Evolutionary conservation across 2,888 invertebrate genomes (phyloP).

Genomic region (Pecten maximus): DNA sequence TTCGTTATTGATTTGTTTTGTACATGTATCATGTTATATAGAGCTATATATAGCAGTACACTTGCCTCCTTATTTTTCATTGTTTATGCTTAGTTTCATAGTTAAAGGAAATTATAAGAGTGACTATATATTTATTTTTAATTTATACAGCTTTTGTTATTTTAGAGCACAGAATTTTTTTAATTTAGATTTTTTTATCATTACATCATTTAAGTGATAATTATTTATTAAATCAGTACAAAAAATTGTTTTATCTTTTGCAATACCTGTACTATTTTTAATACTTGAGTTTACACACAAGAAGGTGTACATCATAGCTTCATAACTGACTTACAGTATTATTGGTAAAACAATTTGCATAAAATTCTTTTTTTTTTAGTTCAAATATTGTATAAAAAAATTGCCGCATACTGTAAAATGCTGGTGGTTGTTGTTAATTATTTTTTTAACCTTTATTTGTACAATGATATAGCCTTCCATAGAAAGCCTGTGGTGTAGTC

Average conservation of each 20-base stretch:
- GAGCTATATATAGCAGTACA: constrained; percentile 13
- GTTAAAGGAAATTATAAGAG: constrained; percentile 33
- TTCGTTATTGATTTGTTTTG: constrained; percentile 50
- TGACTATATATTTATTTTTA: constrained; percentile 33
- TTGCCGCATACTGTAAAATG: constrained; percentile 10
- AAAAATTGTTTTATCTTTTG: constrained; percentile 21
- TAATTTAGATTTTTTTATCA: neutral
- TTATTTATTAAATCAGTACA: constrained; percentile 33
- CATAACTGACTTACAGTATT: constrained; percentile 15
- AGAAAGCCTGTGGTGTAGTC: constrained; percentile 6
- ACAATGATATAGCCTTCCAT: constrained; percentile 24
- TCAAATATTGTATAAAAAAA: constrained; percentile 24
- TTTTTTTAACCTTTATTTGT: constrained; percentile 32
- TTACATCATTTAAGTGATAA: constrained; percentile 22
- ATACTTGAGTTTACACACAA: constrained; percentile 27
- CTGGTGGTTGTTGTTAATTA: constrained; percentile 31
- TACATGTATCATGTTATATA: constrained; percentile 37
- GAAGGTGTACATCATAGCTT: constrained; percentile 11
- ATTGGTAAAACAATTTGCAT: constrained; percentile 33
- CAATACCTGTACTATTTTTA: constrained; percentile 13
- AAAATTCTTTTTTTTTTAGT: constrained; percentile 3
- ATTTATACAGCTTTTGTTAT: constrained; percentile 53
- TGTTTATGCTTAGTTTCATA: constrained; percentile 15
- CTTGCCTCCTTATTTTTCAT: neutral
- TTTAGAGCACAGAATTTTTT: constrained; percentile 50